Percentiles rank a stretch among this genome's conserved stretches.
Evolutionary conservation across 2,113 vertebrate genomes (phyloP).

Genomic region (Zosterops hypoxanthus): DNA sequence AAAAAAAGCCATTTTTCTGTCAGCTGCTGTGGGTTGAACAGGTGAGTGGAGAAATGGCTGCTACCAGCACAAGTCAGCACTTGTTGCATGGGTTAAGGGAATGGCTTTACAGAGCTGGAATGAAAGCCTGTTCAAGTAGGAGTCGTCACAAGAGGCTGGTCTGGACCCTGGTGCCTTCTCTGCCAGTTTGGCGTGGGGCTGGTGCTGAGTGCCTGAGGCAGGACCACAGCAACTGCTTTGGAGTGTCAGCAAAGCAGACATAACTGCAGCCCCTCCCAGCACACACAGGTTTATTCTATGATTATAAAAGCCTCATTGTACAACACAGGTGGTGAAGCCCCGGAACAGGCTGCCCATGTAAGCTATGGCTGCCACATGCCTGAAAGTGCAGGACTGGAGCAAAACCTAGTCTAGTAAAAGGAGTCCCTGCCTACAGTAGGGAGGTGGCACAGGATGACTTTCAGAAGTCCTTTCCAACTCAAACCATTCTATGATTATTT

Average conservation of each 20-base stretch:
- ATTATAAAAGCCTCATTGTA: not conserved
- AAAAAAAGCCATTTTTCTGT: not conserved
- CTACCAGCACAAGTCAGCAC: not conserved
- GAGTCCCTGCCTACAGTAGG: not conserved
- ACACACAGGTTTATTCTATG: not conserved
- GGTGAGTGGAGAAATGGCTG: not conserved
- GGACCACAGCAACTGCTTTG: not conserved
- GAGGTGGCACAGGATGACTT: not conserved
- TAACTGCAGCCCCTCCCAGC: not conserved
- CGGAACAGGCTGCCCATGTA: not conserved
- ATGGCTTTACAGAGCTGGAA: not conserved
- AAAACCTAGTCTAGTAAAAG: not conserved
- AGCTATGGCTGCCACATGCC: not conserved
- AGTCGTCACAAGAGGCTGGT: not conserved
- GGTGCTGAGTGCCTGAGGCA: not conserved
- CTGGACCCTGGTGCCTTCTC: not conserved
- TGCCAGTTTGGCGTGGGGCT: accelerated
- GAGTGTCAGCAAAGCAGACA: not conserved
- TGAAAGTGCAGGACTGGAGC: not conserved
- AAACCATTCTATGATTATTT: not conserved
- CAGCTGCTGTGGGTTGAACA: not conserved
- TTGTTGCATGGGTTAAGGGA: not conserved
- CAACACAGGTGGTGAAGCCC: not conserved
- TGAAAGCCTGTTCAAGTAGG: not conserved
- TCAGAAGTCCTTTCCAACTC: not conserved